Evolutionary conservation across 2,797 vertebrate species (phyloP), one percentile per base, ranked within the genome.

Genomic region (Parauchenoglanis punctatus): DNA sequence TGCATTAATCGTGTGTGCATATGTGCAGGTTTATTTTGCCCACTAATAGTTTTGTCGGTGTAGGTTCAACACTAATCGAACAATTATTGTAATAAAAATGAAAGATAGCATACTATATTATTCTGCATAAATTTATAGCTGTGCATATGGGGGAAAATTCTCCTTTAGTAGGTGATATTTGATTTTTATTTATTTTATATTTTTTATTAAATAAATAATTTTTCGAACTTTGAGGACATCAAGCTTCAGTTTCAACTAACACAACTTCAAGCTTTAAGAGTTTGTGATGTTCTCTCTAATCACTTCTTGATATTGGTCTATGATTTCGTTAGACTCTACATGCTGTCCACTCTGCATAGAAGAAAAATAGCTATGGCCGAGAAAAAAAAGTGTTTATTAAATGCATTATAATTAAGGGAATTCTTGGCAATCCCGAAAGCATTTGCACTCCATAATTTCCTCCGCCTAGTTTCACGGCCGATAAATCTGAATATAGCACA

Each of bases 391-490:
- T 8, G 40, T 81, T 44, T 72, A 81, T 81, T 81, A 81, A 73
- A 67, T 28, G 56, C 10, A n/a, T 82, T 68, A 52, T 83, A 68
- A 88, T 86, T 59, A 83, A 86, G 31, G 23, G 31, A 28, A 20
- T 83, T 40, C 70, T 77, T 23, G 28, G n/a, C 59, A 54, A 58
- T 52, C 13, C 59, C 23, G 49, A 81, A n/a, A n/a, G 25, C 67
- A 49, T 81, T 73, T 72, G 12, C 31, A 58, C 59, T 83, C 35
- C 2, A 17, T 40, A 65, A 54, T 84, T 84, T 65, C 61, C 46
- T 67, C 23, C 20, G 67, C 35, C 15, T 15, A 20, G 3, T 44
- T 86, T 85, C 54, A 67, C 81, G 58, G 44, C 68, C 46, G 23
- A 78, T 78, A 56, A 78, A 78, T 77, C 11, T 76, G 59, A 31